Evolutionary conservation across 2,888 invertebrate species (phyloP), one percentile per base, ranked within the genome.

Genomic region (Leptothorax acervorum): DNA sequence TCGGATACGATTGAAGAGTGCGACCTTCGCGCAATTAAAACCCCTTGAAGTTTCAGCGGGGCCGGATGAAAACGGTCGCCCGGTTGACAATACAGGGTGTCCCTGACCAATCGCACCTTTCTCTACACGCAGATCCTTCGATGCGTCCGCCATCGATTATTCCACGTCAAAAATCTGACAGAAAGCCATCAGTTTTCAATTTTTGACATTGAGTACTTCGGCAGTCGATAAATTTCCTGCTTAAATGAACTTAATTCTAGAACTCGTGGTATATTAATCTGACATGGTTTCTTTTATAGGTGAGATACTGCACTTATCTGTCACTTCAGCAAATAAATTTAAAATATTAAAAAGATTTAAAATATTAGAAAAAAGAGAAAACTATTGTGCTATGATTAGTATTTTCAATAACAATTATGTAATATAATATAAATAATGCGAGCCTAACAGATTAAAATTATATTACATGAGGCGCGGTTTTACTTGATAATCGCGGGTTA

Each of bases 21-120:
- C 90, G 92, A 90, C 94, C 94, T 94, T 94, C 92, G 92, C 90
- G 92, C 92, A 93, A 94, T 94, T 93, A 93, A 93, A 92, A 88
- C 89, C 92, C 90, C 90, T 93, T 93, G 90, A 93, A 88, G 86
- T 90, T 89, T 89, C 88, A 66, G 82, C 79, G 86, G 86, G 83
- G 39, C 86, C 85, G 83, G 87, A 81, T 90, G 87, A 86, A 86
- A 90, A 89, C 90, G 90, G 63, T 79, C 83, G 79, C 70, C 63
- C 11, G 74, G 90, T 89, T 89, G 90, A 90, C 90, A 90, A 90
- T 90, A 83, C 79, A 81, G 75, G 76, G 79, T 81, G 79, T 81
- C 75, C 79, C 79, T 81, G 79, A 81, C 60, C 79, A 60, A 60
- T 60, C 79, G 57, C 74, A 60, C 39, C 48, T 39, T 48, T 39